Conservation (phyloP, 2,797 vertebrate species). For the Oophaga sylvatica region DNA sequence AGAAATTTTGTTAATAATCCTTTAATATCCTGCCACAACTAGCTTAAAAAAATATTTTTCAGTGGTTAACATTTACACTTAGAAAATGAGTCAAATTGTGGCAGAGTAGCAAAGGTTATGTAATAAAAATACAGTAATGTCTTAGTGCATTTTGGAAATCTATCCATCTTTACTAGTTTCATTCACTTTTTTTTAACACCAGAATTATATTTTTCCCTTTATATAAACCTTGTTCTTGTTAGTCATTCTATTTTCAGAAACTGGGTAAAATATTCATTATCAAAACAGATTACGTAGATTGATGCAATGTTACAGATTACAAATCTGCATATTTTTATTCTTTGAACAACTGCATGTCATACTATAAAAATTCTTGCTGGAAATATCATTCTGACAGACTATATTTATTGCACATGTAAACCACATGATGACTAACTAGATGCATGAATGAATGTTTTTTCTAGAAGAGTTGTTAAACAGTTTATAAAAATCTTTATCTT, state of each 20-base stretch:
- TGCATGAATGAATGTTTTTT: slow-evolving; percentile 26
- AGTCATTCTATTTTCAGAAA: not conserved
- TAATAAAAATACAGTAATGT: not conserved
- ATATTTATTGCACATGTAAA: slow-evolving; percentile 27
- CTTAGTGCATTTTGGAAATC: not conserved
- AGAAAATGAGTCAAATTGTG: too few species aligned
- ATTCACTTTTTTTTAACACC: too few species aligned
- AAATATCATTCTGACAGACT: not conserved
- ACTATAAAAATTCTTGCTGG: not conserved
- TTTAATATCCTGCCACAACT: too few species aligned
- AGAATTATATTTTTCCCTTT: not conserved
- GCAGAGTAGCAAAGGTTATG: too few species aligned
- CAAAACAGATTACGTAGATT: not conserved
- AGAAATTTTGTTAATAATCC: too few species aligned
- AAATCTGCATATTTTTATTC: not conserved
- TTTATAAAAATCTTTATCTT: slow-evolving; percentile 48
- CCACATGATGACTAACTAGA: slow-evolving; percentile 38
- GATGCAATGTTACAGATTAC: not conserved
- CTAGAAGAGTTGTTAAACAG: slow-evolving; percentile 38
- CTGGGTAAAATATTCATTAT: not conserved
- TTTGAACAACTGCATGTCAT: not conserved
- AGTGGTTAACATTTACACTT: too few species aligned
- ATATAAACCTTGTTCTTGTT: not conserved
- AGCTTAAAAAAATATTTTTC: too few species aligned
- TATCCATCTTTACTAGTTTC: not conserved